Evolutionary conservation across 2,888 invertebrate genomes (phyloP).

Genomic region (Drosophila antonietae): DNA sequence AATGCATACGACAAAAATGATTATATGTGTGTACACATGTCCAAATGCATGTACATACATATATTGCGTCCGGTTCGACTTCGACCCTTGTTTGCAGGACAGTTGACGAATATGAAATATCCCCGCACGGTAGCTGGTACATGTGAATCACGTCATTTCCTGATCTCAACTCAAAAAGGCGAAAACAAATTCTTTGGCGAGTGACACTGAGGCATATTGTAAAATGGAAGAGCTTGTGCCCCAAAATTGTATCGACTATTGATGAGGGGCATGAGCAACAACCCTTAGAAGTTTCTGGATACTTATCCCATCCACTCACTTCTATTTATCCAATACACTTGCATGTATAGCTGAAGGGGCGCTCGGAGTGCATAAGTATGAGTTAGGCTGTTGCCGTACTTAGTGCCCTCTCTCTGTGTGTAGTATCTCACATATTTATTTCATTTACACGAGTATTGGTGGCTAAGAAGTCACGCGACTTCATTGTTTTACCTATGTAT

Average conservation of each 20-base stretch:
- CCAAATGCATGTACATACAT: neutral
- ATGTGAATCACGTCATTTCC: neutral
- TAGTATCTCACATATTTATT: conserved; percentile 24
- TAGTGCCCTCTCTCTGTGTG: conserved; percentile 6
- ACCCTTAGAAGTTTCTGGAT: conserved; percentile 38
- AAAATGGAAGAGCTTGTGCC: neutral
- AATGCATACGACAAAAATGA: neutral
- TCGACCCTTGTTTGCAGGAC: conserved; percentile 26
- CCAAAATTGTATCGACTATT: conserved; percentile 25
- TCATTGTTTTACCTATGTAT: conserved; percentile 26
- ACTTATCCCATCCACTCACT: conserved; percentile 6
- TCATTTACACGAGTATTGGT: conserved; percentile 42
- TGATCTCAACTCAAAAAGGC: neutral
- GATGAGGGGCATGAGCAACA: conserved; percentile 35
- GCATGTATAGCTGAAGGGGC: conserved; percentile 5
- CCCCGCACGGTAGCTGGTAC: no score
- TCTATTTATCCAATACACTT: conserved; percentile 1
- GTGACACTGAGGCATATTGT: neutral
- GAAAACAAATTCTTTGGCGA: neutral
- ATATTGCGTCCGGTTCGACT: conserved; percentile 17
- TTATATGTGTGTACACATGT: neutral
- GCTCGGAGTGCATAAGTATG: conserved; percentile 31
- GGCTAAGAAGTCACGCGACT: conserved; percentile 58
- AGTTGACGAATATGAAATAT: neutral
- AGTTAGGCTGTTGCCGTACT: conserved; percentile 21